phyloP scores from a whole-genome alignment of 2,888 invertebrate genomes.

The Acrobasis repandana region DNA sequence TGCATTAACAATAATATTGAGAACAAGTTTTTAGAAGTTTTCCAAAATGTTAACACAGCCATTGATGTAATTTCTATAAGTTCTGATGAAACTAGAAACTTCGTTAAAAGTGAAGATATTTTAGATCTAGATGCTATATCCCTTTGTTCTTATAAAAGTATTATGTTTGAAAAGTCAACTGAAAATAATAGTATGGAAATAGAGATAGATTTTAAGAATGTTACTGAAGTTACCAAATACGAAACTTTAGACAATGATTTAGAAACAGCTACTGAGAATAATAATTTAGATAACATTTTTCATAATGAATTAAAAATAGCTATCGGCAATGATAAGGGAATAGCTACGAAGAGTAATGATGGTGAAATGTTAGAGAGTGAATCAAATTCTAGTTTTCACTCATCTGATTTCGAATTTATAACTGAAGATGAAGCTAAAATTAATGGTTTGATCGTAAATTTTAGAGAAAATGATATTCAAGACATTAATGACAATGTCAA shows the following conservation, averaged over 20 bases:
- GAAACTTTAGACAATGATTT: not conserved
- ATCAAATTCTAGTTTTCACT: conserved; percentile 50
- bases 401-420: conserved; percentile 72
- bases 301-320: not conserved
- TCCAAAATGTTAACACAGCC: not conserved
- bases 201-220: not conserved
- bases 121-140: not conserved
- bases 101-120: not conserved
- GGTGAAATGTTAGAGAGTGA: conserved; percentile 4
- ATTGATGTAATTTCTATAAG: conserved; percentile 2
- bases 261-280: not conserved
- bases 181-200: conserved; percentile 9
- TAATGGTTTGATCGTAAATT: conserved; percentile 40
- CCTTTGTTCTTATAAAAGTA: not conserved
- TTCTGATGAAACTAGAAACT: not conserved
- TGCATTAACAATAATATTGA: not conserved
- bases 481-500: not conserved
- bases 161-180: not conserved
- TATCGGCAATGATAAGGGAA: not conserved
- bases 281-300: no score
- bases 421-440: conserved; percentile 57
- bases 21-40: not conserved
- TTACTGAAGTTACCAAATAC: not conserved
- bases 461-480: conserved; percentile 14
- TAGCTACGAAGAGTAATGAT: not conserved